Base-by-base conservation (phyloP, 2,113 vertebrate genomes). In the Vireo altiloquus region DNA sequence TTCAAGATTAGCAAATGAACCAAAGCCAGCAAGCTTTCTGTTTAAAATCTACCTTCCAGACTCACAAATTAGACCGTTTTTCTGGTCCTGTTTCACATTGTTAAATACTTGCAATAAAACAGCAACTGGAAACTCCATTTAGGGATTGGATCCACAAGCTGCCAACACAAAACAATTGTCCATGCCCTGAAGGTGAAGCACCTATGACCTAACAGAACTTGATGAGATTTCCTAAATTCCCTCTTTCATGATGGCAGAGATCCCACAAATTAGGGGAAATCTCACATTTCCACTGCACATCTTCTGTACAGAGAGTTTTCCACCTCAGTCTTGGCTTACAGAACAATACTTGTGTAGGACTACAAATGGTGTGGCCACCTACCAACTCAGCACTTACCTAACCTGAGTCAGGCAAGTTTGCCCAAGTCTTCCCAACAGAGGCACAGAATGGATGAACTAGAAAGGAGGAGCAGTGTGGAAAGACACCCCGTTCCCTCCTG, bases 381-480 rank as follows among this genome's bases (percentile, higher is more conserved):
- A 22, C 37, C 17, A 60, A 30, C 37, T 42, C 59, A 33, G 9
- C 0, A 0, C 2, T 23, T 30, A 15, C 28, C 11, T 13, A 46
- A 2, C 15, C 33, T 20, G 16, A 39, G 2, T 20, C 13, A 39
- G 19, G 19, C 2, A 28, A 46, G 33, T 21, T 25, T 27, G 18
- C 28, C 12, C 53, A 76, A 6, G 23, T 21, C 39, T 11, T 17
- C 35, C 31, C 64, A 44, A 18, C 20, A 46, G 85, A 89, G 82
- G 80, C 60, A 76, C 9, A 35, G 65, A 89, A 81, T 1, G 1
- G n/a, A 44, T 4, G 10, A 63, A 17, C 53, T 85, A 49, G 64
- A 90, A 88, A 70, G 30, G 52, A 89, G 13, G 6, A 87, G 33
- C 11, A 79, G 40, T 9, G 39, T 50, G 27, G 61, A 30, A 54